Evolutionary conservation across 2,888 invertebrate genomes (phyloP), one percentile per base, ranked within the genome.

Genomic region (Vanessa cardui): DNA sequence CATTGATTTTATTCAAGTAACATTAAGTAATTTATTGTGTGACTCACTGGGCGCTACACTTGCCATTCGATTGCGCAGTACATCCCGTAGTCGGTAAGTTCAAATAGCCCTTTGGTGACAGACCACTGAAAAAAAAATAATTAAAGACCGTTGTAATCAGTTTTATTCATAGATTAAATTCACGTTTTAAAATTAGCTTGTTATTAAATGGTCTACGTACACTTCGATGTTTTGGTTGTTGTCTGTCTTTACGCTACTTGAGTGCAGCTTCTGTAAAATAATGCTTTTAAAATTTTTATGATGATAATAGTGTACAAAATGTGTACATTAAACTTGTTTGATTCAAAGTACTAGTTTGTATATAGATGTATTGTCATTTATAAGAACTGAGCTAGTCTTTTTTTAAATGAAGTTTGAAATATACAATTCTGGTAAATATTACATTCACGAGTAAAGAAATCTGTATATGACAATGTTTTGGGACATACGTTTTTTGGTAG

Each of bases 21-120:
- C 15, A 15, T 52, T 39, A 50, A 0, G 21, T 9, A 15, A 46
- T 12, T 20, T 50, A 12, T 50, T 26, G n/a, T n/a, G n/a, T 0
- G 31, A 56, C 69, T 62, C 56, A 71, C 71, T 69, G 64, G 12
- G 33, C 31, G 8, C 47, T 56, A 49, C 69, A 66, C 44, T 64
- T 71, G 44, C 69, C 66, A 16, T 66, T 69, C 0, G 52, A 45
- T 21, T 45, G 33, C 6, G 58, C 62, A 33, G 62, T 58, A 31
- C 68, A 69, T 1, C 39, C 58, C n/a, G 16, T 45, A 8, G 18
- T 58, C 12, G 66, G 71, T 44, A 70, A 39, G 15, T 72, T 72
- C 16, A 70, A 61, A 26, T 67, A 49, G 44, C 63, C 63, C 31
- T 65, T 74, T 12, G 73, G 67, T 0, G 70, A 62, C 2, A 44